phyloP scores from a whole-genome alignment of 2,888 invertebrate genomes.

The Andrena marginata region DNA sequence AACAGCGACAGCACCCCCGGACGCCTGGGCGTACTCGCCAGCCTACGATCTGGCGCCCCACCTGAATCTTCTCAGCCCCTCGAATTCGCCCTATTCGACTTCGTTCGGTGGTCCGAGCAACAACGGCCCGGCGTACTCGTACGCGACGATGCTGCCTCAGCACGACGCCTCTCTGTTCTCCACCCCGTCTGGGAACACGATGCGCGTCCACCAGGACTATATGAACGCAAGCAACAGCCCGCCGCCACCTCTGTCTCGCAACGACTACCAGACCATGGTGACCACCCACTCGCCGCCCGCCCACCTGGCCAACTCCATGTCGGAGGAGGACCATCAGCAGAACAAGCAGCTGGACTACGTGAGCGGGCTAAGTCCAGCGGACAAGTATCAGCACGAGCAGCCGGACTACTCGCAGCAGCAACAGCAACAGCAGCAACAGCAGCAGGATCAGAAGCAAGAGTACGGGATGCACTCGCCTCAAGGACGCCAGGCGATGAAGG shows the following conservation, averaged over 20 bases:
- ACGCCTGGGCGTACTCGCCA: conserved; percentile 93
- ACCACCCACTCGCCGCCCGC: conserved; percentile 81
- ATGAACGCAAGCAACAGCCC: conserved; percentile 88
- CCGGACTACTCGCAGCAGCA: conserved; percentile 87
- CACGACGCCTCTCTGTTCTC: conserved; percentile 92
- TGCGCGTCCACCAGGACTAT: conserved; percentile 89
- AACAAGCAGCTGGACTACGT: conserved; percentile 80
- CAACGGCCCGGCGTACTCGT: conserved; percentile 82
- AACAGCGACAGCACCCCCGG: conserved; percentile 88
- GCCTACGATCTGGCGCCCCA: conserved; percentile 92
- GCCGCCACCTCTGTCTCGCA: conserved; percentile 86
- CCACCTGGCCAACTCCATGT: conserved; percentile 78
- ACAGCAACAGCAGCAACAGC: conserved; percentile 80
- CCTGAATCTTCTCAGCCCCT: conserved; percentile 90
- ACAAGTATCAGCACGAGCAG: conserved; percentile 87
- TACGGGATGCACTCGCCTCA: conserved; percentile 82
- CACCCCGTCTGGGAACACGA: conserved; percentile 83
- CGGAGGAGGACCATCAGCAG: conserved; percentile 83
- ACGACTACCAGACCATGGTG: conserved; percentile 83
- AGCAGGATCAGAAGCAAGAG: conserved; percentile 80
- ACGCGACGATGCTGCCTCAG: conserved; percentile 88
- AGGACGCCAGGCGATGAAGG: conserved; percentile 85
- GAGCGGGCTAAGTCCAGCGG: conserved; percentile 83
- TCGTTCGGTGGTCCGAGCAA: conserved; percentile 84
- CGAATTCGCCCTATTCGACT: conserved; percentile 89